A percentile compares a stretch with the other conserved stretches of the same genome.
These are phyloP conservation scores for Branchinecta sandiegonensis DNA, from an alignment of 2,888 invertebrate species.

Conservation along the genomic window DNA sequence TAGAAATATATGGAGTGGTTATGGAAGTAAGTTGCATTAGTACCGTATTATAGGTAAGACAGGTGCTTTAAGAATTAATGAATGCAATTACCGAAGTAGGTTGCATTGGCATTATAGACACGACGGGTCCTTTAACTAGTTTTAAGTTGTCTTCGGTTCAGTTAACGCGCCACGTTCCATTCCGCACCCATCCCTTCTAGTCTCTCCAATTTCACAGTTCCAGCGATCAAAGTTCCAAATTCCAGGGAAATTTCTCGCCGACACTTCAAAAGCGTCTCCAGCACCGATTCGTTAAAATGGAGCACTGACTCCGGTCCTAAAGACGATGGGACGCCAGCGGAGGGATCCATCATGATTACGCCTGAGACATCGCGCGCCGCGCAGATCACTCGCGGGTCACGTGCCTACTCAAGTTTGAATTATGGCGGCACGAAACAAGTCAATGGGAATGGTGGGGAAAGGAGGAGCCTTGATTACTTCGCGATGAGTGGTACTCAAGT, in stretches of 20 bases:
- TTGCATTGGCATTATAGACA: too few species aligned
- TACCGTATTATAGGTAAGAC: too few species aligned
- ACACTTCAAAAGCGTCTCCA: constrained; percentile 1
- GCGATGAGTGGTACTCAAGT: constrained; percentile 29
- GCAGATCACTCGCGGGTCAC: constrained; percentile 9
- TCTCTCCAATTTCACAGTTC: too few species aligned
- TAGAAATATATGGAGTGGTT: too few species aligned
- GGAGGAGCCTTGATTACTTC: constrained; percentile 6
- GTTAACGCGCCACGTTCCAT: too few species aligned
- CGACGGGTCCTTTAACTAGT: too few species aligned
- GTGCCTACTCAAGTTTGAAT: constrained; percentile 15
- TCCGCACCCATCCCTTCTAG: too few species aligned
- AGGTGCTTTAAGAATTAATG: too few species aligned
- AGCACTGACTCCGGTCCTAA: not conserved
- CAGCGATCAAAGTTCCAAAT: not conserved
- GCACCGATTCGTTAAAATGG: constrained; percentile 10
- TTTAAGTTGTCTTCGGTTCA: too few species aligned
- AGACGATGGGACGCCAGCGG: not conserved
- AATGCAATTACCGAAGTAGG: too few species aligned
- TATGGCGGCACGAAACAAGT: constrained; percentile 9
- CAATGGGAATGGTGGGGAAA: not conserved
- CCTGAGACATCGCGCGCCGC: not conserved
- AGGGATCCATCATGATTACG: not conserved
- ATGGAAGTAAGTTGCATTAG: too few species aligned
- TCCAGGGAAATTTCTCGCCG: constrained; percentile 13